Percentiles rank a stretch among this genome's conserved stretches.
Conservation (phyloP, 2,797 vertebrate genomes). For the Rhodeus uyekii region DNA sequence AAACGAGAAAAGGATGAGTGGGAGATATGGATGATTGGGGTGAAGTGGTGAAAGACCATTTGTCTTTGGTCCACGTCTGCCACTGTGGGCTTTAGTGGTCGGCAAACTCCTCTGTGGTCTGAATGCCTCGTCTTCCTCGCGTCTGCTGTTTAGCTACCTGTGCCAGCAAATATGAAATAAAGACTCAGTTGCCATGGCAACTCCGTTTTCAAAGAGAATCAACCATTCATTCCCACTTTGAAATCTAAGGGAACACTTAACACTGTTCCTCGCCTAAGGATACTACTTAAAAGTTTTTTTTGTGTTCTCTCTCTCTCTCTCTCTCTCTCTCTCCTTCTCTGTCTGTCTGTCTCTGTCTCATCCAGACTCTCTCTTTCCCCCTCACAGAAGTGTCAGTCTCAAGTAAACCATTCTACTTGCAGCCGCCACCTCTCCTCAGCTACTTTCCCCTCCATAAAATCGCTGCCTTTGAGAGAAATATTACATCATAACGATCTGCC, state of each 20-base stretch:
- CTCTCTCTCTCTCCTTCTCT: slow-evolving; percentile 34
- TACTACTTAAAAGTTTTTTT: slow-evolving; percentile 69
- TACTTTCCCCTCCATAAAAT: slow-evolving; percentile 45
- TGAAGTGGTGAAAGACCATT: slow-evolving; percentile 21
- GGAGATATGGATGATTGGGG: not conserved
- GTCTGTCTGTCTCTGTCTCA: slow-evolving; percentile 35
- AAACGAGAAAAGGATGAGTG: not conserved
- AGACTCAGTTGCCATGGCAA: slow-evolving; percentile 78
- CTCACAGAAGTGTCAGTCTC: slow-evolving; percentile 57
- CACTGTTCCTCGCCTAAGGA: slow-evolving; percentile 75
- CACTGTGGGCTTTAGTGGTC: slow-evolving; percentile 7
- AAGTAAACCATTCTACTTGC: slow-evolving; percentile 46
- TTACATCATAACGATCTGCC: slow-evolving; percentile 53
- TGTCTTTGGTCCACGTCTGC: slow-evolving; percentile 21
- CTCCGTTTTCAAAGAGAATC: slow-evolving; percentile 75
- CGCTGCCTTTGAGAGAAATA: slow-evolving; percentile 54
- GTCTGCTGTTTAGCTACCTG: slow-evolving; percentile 59
- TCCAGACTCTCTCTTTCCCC: slow-evolving; percentile 37
- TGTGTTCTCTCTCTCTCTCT: slow-evolving; percentile 19
- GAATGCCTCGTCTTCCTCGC: slow-evolving; percentile 48
- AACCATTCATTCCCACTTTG: slow-evolving; percentile 76
- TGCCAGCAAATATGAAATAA: slow-evolving; percentile 68
- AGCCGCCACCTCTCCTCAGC: slow-evolving; percentile 41
- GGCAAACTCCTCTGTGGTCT: slow-evolving; percentile 32
- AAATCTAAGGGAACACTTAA: slow-evolving; percentile 78